Evolutionary conservation across 2,888 invertebrate species (phyloP).

Genomic region (Hirtodrosophila trivittata): DNA sequence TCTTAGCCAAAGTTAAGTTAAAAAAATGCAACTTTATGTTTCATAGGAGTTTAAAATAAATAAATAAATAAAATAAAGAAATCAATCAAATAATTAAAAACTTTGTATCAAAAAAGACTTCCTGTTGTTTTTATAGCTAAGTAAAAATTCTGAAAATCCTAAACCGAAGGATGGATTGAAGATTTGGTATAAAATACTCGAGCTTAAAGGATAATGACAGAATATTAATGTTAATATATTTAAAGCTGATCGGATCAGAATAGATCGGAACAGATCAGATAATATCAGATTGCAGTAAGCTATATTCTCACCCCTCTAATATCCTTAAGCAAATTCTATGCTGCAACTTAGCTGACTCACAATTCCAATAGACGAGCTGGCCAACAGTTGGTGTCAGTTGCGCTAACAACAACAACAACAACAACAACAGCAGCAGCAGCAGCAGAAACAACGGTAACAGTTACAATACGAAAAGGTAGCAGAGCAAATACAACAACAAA

Average conservation of each 20-base stretch:
- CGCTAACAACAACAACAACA: slow-evolving; percentile 27
- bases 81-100: too few species aligned
- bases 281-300: slow-evolving; percentile 23
- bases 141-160: too few species aligned
- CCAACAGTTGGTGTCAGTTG: slow-evolving; percentile 72
- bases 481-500: slow-evolving; percentile 41
- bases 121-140: too few species aligned
- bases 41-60: too few species aligned
- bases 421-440: slow-evolving; percentile 25
- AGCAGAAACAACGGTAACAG: slow-evolving; percentile 53
- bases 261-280: slow-evolving; percentile 11
- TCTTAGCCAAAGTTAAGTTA: too few species aligned
- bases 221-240: too few species aligned
- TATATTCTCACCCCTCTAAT: slow-evolving; percentile 28
- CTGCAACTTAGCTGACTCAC: slow-evolving; percentile 49
- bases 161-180: too few species aligned
- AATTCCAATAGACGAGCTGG: slow-evolving; percentile 36
- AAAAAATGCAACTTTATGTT: too few species aligned
- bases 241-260: neutral
- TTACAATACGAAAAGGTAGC: slow-evolving; percentile 56
- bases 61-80: too few species aligned
- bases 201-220: too few species aligned
- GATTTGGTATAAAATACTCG: too few species aligned
- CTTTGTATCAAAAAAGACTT: too few species aligned
- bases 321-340: slow-evolving; percentile 36